Evolutionary conservation across 2,113 vertebrate genomes (phyloP).

Genomic region (Grammomys surdaster): DNA sequence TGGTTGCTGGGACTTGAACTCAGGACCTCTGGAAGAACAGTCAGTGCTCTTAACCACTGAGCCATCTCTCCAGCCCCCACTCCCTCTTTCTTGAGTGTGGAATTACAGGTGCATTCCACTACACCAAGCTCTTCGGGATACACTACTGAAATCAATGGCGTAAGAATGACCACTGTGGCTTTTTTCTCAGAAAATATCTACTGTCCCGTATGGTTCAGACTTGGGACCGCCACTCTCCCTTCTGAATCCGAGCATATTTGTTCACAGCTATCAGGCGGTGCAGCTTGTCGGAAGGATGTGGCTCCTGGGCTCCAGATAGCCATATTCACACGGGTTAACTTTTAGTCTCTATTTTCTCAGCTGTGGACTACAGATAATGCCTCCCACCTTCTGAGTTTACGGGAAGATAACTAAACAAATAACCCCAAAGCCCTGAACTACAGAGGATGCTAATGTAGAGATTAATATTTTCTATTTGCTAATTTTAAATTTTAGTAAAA

Average conservation of each 20-base stretch:
- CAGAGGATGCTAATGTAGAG: neutral
- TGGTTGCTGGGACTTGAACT: too few relatives aligned
- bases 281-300: neutral
- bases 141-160: neutral
- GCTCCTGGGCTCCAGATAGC: neutral
- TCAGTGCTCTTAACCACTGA: too few relatives aligned
- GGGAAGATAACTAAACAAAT: neutral
- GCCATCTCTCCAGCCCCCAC: too few relatives aligned
- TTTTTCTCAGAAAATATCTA: neutral
- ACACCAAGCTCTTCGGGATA: neutral
- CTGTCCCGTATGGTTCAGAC: rapidly evolving
- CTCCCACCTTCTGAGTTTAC: neutral
- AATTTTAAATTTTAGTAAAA: neutral
- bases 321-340: neutral
- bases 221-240: neutral
- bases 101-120: neutral
- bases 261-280: neutral
- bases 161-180: neutral
- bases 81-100: too few relatives aligned
- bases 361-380: neutral
- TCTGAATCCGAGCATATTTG: neutral
- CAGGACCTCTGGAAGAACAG: too few relatives aligned
- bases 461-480: neutral
- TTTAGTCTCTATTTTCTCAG: conserved; percentile 9
- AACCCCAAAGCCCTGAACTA: neutral